Base-by-base conservation (phyloP, 2,797 vertebrate genomes). In the Pangasius djambal region DNA sequence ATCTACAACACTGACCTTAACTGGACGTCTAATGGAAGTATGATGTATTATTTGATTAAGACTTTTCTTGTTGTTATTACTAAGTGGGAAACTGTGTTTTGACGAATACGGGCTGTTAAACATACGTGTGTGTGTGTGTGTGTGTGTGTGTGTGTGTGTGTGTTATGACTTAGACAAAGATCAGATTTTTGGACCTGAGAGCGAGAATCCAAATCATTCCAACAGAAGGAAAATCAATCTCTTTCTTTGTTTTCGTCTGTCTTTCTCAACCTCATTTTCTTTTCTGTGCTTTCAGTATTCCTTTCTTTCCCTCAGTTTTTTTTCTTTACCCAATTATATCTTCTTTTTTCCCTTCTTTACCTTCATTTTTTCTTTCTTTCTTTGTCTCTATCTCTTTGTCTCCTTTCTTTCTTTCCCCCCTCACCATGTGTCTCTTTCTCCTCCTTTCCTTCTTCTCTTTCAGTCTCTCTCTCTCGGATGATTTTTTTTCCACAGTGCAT, bases 11-110 rank as follows among this genome's bases (percentile, higher is more conserved):
- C 20, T 74, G 55, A 83, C 78, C 57, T 75, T 75, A 81, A 75
- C 67, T 83, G 69, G 48, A 31, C 7, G 34, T 63, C 28, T 50
- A 77, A 55, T 70, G 77, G 55, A 83, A 83, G 72, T 28, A 75
- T 72, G 55, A 83, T 83, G 63, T 57, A 87, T 77, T 69, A 83
- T 86, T 86, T 79, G 85, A 61, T 40, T 75, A 75, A 74, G 37
- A 83, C 44, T 25, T 61, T 48, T 57, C 61, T 82, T 44, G 2
- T 44, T 83, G 81, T 83, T 83, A 28, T 83, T 82, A 40, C 57
- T 15, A 44, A 67, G 40, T 7, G 1, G 1, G 8, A 65, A 83
- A 67, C 61, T 20, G 28, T 83, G 59, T 83, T 83, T 65, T 83
- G 82, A 67, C 8, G 8, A 48, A n/a, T n/a, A 65, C 3, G 9